Conservation (phyloP, 1,140 invertebrate genomes). For the Drosophila quadrilineata region DNA sequence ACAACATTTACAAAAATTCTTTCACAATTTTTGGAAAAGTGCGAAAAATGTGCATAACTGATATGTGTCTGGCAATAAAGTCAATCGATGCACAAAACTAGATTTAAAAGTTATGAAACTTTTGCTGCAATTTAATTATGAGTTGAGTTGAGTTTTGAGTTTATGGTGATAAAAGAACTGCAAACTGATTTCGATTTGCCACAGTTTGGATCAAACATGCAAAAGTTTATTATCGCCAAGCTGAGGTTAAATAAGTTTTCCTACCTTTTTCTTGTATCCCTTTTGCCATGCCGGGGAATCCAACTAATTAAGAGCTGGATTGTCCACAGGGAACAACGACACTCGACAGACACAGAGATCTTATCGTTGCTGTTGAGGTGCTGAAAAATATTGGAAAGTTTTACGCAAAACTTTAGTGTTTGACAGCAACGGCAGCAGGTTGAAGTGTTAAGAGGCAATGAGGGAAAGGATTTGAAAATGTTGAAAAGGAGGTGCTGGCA, state of each 20-base stretch:
- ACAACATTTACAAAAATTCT: neutral
- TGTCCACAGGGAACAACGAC: constrained; percentile 18
- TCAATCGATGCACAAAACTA: constrained; percentile 30
- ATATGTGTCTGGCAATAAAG: constrained; percentile 11
- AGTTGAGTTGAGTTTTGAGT: too few relatives aligned
- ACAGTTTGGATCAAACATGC: constrained; percentile 70
- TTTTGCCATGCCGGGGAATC: constrained; percentile 56
- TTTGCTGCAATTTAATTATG: constrained; percentile 16
- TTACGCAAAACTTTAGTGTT: constrained; percentile 66
- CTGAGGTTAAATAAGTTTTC: constrained; percentile 71
- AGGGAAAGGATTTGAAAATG: neutral
- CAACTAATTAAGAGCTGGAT: constrained; percentile 70
- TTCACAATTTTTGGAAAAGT: constrained; percentile 30
- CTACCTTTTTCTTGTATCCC: neutral
- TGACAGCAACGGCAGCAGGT: constrained; percentile 34
- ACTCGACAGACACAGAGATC: constrained; percentile 58
- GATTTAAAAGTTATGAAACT: constrained; percentile 10
- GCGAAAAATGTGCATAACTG: constrained; percentile 49
- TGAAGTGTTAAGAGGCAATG: neutral
- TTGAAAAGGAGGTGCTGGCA: neutral
- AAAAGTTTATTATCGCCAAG: constrained; percentile 72
- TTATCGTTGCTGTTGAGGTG: constrained; percentile 67
- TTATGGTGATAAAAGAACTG: neutral
- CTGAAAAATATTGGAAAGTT: constrained; percentile 77
- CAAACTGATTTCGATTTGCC: constrained; percentile 65